These are phyloP conservation scores for Ophraella communa DNA, from an alignment of 2,888 invertebrate species.

Conservation along the genomic window DNA sequence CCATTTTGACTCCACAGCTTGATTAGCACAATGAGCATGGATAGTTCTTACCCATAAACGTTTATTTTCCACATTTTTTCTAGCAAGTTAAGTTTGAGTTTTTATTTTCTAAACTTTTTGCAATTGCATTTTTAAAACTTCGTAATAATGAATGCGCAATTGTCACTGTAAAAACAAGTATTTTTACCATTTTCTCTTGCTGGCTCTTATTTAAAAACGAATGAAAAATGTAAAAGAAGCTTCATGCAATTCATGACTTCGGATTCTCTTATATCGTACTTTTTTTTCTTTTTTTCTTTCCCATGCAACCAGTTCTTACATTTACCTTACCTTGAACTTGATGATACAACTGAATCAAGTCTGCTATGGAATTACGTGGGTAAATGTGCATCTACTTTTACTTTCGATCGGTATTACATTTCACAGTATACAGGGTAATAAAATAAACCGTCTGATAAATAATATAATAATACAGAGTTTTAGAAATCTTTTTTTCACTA, in stretches of 20 bases:
- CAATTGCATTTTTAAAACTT: not conserved
- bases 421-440: not conserved
- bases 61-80: no score
- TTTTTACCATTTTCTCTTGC: not conserved
- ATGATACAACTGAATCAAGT: constrained; percentile 8
- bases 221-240: not conserved
- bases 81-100: no score
- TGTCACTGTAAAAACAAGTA: not conserved
- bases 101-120: no score
- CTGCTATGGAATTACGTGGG: not conserved
- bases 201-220: not conserved
- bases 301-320: constrained; percentile 13
- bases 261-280: not conserved
- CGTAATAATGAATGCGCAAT: not conserved
- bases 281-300: constrained; percentile 5
- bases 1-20: no score
- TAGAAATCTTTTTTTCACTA: no score
- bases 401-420: constrained; percentile 12
- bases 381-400: constrained; percentile 17
- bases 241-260: not conserved
- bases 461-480: no score
- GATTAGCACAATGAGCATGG: no score
- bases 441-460: not conserved
- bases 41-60: no score
- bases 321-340: constrained; percentile 30